Evolutionary conservation across 2,113 vertebrate genomes (phyloP), one percentile per base, ranked within the genome.

Genomic region (Chaenocephalus aceratus): DNA sequence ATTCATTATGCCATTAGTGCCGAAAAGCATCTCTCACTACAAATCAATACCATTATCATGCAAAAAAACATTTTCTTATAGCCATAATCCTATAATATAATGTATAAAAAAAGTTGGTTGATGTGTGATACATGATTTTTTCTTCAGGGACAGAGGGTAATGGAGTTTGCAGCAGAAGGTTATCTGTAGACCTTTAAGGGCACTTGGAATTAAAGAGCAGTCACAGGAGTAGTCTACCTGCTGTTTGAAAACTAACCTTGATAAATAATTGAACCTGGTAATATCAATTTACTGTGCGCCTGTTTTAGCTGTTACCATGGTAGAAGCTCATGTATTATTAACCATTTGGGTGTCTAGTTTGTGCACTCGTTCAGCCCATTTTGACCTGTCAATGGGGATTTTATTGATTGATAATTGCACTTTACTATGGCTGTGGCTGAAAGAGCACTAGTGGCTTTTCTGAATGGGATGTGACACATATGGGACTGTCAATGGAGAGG

Each of bases 261-360:
- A 86, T 95, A 94, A 84, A 96, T 97, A 95, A 96, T 96, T 97
- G 94, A 95, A 95, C 90, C 34, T 46, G 54, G 51, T 15, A 69
- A 71, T 96, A 96, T 98, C 94, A 13, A 57, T 92, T 97, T 96
- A 87, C 96, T 59, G 95, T 96, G 95, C 96, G 86, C 95, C 95
- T 94, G 90, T 90, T 96, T 96, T 96, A 96, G 95, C 91, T 91
- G 97, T 97, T 97, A 95, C 97, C 96, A 97, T 97, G 96, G 95
- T 93, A 94, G 90, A 84, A 67, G 34, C 57, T 46, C 92, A 96
- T 99, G 54, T 77, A 97, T 99, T 96, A 96, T 99, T 97, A 83
- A 96, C 52, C 5, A 82, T 86, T 66, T 85, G 86, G 85, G 91
- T 62, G 45, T 90, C 93, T 67, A 70, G 21, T 94, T 92, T 89